Conservation (phyloP, 2,797 vertebrate species). For the Phrynocephalus guinanensis region DNA sequence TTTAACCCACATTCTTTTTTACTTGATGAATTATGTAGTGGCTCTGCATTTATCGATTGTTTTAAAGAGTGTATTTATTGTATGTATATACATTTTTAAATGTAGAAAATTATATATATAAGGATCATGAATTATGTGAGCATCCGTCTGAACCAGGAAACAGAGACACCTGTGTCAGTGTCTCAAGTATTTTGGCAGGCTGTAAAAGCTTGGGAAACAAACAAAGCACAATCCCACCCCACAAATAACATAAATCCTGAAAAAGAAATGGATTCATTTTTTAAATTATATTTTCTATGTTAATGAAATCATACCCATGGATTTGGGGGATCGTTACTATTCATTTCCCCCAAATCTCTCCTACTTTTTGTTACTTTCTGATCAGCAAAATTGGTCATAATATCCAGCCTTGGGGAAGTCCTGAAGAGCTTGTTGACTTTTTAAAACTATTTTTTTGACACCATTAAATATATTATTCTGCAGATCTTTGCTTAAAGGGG, state of each 20-base stretch:
- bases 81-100: not conserved
- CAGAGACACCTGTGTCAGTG: not conserved
- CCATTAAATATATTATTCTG: not conserved
- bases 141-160: not conserved
- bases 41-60: not conserved
- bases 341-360: not conserved
- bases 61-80: not conserved
- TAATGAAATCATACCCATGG: not conserved
- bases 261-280: not conserved
- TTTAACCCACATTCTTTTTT: not conserved
- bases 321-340: not conserved
- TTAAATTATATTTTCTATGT: not conserved
- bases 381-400: not conserved
- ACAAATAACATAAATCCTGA: not conserved
- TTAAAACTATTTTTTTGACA: not conserved
- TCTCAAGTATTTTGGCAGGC: too few species aligned
- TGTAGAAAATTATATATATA: constrained; percentile 2
- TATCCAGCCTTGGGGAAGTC: not conserved
- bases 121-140: not conserved
- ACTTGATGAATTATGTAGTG: not conserved
- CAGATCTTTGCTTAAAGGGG: not conserved
- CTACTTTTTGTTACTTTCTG: not conserved
- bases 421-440: not conserved
- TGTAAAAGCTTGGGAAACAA: not conserved
- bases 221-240: not conserved